These are phyloP conservation scores for Phyto melanocephala DNA, from an alignment of 2,888 invertebrate species.

Conservation along the genomic window DNA sequence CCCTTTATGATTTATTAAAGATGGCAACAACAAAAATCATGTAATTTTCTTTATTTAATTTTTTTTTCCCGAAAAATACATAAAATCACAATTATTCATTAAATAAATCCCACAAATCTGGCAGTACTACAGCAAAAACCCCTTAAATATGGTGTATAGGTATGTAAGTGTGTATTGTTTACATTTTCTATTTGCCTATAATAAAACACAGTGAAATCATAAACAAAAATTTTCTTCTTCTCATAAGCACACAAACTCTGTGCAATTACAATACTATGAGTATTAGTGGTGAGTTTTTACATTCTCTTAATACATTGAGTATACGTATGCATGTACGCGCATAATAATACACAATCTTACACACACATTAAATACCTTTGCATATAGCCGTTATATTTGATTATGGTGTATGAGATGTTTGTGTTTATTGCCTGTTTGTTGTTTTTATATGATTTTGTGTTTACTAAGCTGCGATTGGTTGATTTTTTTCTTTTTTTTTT, in stretches of 20 bases:
- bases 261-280: neutral
- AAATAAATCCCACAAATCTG: neutral
- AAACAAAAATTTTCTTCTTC: neutral
- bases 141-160: neutral
- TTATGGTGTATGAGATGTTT: conserved; percentile 3
- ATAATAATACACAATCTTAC: neutral
- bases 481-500: neutral
- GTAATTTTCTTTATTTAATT: too few species aligned
- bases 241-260: neutral
- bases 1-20: too few species aligned
- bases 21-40: too few species aligned
- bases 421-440: neutral
- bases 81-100: too few species aligned
- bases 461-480: conserved; percentile 50
- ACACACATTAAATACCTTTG: conserved; percentile 40
- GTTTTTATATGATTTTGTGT: conserved; percentile 24
- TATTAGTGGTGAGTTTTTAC: conserved; percentile 44
- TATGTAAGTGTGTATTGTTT: neutral
- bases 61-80: too few species aligned
- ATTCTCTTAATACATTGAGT: conserved; percentile 10
- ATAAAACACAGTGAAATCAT: neutral
- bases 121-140: neutral
- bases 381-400: neutral
- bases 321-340: neutral
- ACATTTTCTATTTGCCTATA: neutral